Evolutionary conservation across 1,140 invertebrate species (phyloP).

Genomic region (Acromyrmex charruanus): DNA sequence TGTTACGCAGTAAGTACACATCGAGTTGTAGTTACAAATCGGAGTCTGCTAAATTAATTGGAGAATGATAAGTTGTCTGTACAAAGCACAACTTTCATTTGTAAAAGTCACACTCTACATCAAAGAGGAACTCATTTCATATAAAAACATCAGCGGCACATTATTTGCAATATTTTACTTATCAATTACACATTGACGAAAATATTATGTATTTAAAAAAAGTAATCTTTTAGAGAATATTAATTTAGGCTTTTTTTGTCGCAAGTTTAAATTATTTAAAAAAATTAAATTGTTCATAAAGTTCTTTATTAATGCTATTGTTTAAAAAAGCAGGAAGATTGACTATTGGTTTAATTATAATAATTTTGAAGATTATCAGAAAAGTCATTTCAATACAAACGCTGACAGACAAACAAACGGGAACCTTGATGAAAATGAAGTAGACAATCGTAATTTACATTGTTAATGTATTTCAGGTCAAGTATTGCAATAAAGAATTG

Average conservation of each 20-base stretch:
- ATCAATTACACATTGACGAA: background rate
- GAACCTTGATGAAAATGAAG: constrained; percentile 1
- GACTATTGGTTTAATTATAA: background rate
- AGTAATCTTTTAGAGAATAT: background rate
- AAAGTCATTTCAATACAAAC: constrained; percentile 1
- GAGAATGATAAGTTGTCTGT: background rate
- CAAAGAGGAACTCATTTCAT: background rate
- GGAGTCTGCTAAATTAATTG: background rate
- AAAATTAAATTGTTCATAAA: background rate
- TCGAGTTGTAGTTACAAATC: background rate
- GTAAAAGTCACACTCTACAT: background rate
- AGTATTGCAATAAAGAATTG: background rate
- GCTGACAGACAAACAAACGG: background rate
- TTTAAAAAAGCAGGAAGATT: background rate
- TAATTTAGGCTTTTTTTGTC: background rate
- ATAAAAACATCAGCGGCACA: background rate
- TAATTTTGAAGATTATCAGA: background rate
- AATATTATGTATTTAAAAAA: background rate
- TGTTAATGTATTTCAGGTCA: constrained; percentile 6
- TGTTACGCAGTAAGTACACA: background rate
- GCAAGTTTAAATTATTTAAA: background rate
- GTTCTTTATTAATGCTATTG: background rate
- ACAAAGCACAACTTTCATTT: background rate
- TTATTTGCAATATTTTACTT: constrained; percentile 9
- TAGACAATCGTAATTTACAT: constrained; percentile 4